phyloP scores from a whole-genome alignment of 2,797 vertebrate species.

The Scarus forsteni region DNA sequence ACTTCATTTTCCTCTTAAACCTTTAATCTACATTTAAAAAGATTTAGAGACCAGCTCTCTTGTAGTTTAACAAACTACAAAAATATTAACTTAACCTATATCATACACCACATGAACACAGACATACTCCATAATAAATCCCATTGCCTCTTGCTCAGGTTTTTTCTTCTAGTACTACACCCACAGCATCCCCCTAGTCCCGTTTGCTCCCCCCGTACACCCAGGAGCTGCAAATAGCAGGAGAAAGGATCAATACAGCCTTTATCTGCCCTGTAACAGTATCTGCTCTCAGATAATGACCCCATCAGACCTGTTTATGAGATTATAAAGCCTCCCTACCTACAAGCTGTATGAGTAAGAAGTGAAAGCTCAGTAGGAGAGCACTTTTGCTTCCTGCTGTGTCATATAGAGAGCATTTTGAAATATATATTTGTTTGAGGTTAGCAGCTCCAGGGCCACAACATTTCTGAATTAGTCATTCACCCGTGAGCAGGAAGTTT shows the following conservation, averaged over 20 bases:
- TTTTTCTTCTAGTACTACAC: constrained; percentile 11
- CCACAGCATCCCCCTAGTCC: constrained; percentile 27
- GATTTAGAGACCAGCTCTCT: too few relatives aligned
- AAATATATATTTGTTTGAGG: constrained; percentile 33
- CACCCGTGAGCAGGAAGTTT: constrained; percentile 19
- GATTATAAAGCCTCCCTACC: constrained; percentile 66
- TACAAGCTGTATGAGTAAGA: constrained; percentile 26
- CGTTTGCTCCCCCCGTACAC: constrained; percentile 41
- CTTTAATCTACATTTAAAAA: too few relatives aligned
- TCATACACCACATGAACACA: neutral
- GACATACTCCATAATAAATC: neutral
- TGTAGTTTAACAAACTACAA: neutral
- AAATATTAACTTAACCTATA: neutral
- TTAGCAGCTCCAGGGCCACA: constrained; percentile 14
- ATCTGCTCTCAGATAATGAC: constrained; percentile 82
- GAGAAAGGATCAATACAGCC: constrained; percentile 76
- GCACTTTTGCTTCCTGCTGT: constrained; percentile 24
- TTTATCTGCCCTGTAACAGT: constrained; percentile 78
- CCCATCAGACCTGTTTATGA: constrained; percentile 79
- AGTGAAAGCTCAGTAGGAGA: constrained; percentile 25
- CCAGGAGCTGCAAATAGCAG: constrained; percentile 62
- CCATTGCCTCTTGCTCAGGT: constrained; percentile 4
- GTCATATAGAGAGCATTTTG: constrained; percentile 25
- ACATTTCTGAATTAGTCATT: constrained; percentile 44
- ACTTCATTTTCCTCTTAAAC: too few relatives aligned